Base-by-base conservation (phyloP, 92 coral and sea anemone species). In the Siderastrea radians region DNA sequence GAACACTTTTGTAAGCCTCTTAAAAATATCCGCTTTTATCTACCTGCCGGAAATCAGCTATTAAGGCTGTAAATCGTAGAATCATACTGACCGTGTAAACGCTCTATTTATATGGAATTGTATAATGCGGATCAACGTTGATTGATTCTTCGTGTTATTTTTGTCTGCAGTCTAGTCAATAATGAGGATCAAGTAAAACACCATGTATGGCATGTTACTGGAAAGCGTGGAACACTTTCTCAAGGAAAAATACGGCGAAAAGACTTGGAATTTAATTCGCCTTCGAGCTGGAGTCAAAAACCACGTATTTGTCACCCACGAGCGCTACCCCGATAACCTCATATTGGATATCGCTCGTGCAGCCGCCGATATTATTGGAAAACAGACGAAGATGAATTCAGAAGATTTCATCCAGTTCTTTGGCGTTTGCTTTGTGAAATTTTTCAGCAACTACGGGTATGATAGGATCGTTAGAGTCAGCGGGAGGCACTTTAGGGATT, bases 151-250 rank as follows among this genome's bases (percentile, higher is more conserved):
- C 11, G 13, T 60, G n/a, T 82, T 69, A 11, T 47, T 45, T 45
- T 13, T 82, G 47, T 50, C 48, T 9, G 73, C 45, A 68, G 73
- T 50, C 73, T 26, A 77, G 81, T 6, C 78, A 53, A 52, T 47
- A 67, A 82, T 82, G 86, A 46, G 5, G 10, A 43, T 8, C 48
- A 55, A 55, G 46, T 73, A 52, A 49, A 3, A 46, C 91, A 88
- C 9, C 58, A 95, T 95, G 98, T 95, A 95, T 72, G 98, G 98
- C 17, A 95, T 95, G 98, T 79, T 95, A 52, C 64, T 95, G 64
- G 98, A 95, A 77, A 95, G 98, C 61, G 95, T 95, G 16, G 93
- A 93, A 16, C 96, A 95, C 74, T 95, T 78, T 51, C 49, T 95
- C 2, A 81, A 83, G 58, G 96, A 90, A 53, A 90, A 90, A 45